These are phyloP conservation scores for Antigone vipio DNA, from an alignment of 2,113 vertebrate genomes.

Conservation along the genomic window DNA sequence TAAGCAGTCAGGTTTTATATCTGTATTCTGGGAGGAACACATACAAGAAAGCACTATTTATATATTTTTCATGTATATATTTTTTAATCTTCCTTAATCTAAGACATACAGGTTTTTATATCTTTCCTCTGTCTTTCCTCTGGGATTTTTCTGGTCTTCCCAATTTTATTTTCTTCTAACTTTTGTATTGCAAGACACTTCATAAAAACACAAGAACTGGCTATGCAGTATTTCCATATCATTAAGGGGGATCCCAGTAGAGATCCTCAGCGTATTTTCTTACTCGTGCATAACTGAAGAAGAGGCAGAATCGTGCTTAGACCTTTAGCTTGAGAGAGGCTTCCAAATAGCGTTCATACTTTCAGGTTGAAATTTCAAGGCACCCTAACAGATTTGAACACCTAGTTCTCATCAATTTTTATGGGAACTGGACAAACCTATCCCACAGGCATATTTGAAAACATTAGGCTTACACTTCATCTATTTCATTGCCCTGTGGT, in stretches of 20 bases:
- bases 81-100: neutral
- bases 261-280: neutral
- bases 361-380: neutral
- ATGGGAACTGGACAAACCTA: neutral
- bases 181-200: neutral
- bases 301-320: neutral
- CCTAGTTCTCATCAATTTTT: neutral
- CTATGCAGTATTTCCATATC: neutral
- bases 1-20: neutral
- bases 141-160: neutral
- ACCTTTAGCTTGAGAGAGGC: neutral
- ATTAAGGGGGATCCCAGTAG: neutral
- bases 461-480: neutral
- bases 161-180: neutral
- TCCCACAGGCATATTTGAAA: neutral
- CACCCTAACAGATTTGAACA: neutral
- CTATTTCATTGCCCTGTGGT: neutral
- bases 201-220: neutral
- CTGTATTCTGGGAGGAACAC: neutral
- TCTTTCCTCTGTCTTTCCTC: neutral
- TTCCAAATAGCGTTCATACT: neutral
- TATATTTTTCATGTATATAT: neutral
- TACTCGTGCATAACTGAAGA: neutral
- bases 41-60: neutral
- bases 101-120: neutral